Conservation (phyloP, 2,797 vertebrate genomes). For the Stomatorhinus walkeri region DNA sequence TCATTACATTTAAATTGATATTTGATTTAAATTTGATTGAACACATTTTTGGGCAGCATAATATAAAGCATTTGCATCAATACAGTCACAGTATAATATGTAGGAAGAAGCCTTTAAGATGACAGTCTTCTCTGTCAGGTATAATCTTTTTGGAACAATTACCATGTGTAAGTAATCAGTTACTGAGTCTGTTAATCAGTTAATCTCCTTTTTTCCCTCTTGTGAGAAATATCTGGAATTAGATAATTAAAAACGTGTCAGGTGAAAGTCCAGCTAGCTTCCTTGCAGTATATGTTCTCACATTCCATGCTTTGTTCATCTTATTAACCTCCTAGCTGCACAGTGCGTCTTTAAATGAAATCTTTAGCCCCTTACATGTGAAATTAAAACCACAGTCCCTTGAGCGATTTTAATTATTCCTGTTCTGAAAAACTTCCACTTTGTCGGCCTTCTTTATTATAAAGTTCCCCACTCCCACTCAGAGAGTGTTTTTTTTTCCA, state of each 20-base stretch:
- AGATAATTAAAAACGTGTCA: constrained; percentile 78
- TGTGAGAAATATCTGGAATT: constrained; percentile 64
- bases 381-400: constrained; percentile 80
- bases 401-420: constrained; percentile 79
- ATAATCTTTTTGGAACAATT: constrained; percentile 42
- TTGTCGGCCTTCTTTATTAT: constrained; percentile 52
- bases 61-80: not conserved
- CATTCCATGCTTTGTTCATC: constrained; percentile 73
- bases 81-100: constrained; percentile 25
- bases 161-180: constrained; percentile 58
- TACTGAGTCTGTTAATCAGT: constrained; percentile 65
- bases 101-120: constrained; percentile 26
- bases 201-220: constrained; percentile 57
- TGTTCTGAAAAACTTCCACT: constrained; percentile 74
- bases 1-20: not conserved
- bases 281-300: constrained; percentile 68
- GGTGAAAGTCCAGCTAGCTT: constrained; percentile 71
- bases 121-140: constrained; percentile 28
- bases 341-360: constrained; percentile 74
- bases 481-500: constrained; percentile 38
- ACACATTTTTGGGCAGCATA: not conserved
- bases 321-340: constrained; percentile 75
- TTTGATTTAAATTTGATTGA: not conserved
- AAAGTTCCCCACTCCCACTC: constrained; percentile 46
- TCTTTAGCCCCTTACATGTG: constrained; percentile 78